Evolutionary conservation across 2,113 vertebrate genomes (phyloP).

Genomic region (Strigops habroptila): DNA sequence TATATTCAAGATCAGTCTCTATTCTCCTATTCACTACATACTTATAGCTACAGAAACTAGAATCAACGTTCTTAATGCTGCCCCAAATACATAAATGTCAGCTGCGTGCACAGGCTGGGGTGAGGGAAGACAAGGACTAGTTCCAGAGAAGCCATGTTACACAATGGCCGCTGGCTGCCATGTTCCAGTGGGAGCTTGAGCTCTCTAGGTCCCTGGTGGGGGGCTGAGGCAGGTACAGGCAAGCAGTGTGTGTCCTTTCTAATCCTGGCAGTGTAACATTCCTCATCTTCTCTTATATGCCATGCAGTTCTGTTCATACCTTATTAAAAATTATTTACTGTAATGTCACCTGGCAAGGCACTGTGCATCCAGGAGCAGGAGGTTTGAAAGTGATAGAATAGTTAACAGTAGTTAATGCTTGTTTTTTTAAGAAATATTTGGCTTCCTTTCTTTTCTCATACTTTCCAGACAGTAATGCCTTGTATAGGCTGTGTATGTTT

Average conservation of each 20-base stretch:
- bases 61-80: neutral
- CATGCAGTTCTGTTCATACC: neutral
- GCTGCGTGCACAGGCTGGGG: neutral
- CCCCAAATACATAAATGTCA: neutral
- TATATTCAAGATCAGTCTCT: neutral
- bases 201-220: neutral
- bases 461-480: neutral
- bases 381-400: neutral
- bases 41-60: neutral
- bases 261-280: neutral
- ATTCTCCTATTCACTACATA: neutral
- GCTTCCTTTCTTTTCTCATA: neutral
- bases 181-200: neutral
- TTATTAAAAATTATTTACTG: neutral
- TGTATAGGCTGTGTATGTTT: neutral
- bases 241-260: neutral
- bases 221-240: neutral
- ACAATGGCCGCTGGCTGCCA: rapidly evolving
- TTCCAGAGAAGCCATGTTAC: neutral
- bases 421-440: neutral
- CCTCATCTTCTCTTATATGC: neutral
- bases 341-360: neutral
- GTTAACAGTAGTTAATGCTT: neutral
- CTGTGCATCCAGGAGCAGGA: neutral
- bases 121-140: neutral